Evolutionary conservation across 2,888 invertebrate genomes (phyloP).

Genomic region (Brachyptera risi): DNA sequence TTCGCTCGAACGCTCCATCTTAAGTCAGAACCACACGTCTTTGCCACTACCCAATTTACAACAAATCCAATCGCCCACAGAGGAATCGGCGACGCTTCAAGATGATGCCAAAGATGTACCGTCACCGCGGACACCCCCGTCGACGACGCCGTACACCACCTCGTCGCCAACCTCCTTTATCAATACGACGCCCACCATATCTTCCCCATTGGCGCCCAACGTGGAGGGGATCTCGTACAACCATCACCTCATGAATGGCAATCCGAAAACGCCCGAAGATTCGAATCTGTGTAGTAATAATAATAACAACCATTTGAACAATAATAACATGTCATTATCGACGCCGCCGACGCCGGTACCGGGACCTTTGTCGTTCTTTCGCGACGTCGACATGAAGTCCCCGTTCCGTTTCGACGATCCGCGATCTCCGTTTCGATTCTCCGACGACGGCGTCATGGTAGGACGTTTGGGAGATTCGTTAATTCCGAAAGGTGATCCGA

Average conservation of each 20-base stretch:
- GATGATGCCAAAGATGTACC: constrained; percentile 50
- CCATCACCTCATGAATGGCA: constrained; percentile 40
- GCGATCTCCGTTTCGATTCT: constrained; percentile 74
- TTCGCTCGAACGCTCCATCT: constrained; percentile 55
- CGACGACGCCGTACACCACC: constrained; percentile 37
- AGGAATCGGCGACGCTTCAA: constrained; percentile 51
- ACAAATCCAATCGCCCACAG: constrained; percentile 45
- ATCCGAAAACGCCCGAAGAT: constrained; percentile 53
- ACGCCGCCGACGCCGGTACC: constrained; percentile 21
- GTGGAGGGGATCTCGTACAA: constrained; percentile 36
- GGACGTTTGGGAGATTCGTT: constrained; percentile 83
- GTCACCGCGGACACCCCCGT: constrained; percentile 51
- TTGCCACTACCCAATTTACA: constrained; percentile 43
- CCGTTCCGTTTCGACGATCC: constrained; percentile 82
- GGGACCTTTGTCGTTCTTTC: constrained; percentile 38
- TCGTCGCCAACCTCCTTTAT: constrained; percentile 41
- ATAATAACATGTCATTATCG: constrained; percentile 34
- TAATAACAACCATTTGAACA: constrained; percentile 38
- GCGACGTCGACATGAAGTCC: constrained; percentile 50
- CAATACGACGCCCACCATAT: constrained; percentile 33
- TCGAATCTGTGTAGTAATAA: constrained; percentile 43
- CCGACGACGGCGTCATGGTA: constrained; percentile 74
- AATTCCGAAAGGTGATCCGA: constrained; percentile 88
- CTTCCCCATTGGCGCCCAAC: constrained; percentile 26
- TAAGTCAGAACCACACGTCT: constrained; percentile 36